Evolutionary conservation across 2,797 vertebrate species (phyloP).

Genomic region (Saxicola maurus): DNA sequence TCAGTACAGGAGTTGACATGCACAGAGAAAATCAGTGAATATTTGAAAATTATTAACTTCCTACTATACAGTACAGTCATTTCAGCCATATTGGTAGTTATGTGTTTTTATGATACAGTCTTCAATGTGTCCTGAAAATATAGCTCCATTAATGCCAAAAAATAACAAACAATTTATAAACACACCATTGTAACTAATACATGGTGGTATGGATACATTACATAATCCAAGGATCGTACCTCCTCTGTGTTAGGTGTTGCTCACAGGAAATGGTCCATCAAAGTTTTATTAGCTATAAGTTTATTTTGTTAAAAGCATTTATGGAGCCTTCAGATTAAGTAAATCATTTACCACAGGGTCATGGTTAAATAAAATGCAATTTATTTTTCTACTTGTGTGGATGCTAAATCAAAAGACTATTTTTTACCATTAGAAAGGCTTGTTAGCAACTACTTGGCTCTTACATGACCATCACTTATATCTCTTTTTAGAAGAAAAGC

Average conservation of each 20-base stretch:
- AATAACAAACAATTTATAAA: not conserved
- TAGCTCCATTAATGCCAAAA: not conserved
- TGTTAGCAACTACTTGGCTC: not conserved
- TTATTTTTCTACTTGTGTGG: not conserved
- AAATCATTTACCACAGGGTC: not conserved
- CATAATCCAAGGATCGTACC: not conserved
- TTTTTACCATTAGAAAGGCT: not conserved
- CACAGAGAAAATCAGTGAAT: not conserved
- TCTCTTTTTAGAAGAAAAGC: constrained; percentile 6
- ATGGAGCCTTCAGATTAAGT: not conserved
- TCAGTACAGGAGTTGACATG: not conserved
- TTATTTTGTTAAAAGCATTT: not conserved
- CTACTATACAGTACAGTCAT: not conserved
- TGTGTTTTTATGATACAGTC: not conserved
- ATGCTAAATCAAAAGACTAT: not conserved
- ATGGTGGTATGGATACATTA: not conserved
- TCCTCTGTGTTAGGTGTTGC: not conserved
- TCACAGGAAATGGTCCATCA: not conserved
- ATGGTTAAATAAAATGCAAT: not conserved
- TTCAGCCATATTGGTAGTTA: not conserved
- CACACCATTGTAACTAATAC: not conserved
- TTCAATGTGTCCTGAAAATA: not conserved
- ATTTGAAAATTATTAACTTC: not conserved
- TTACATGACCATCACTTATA: not conserved
- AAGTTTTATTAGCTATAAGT: not conserved